These are phyloP conservation scores for Pterophyllum scalare DNA, from an alignment of 2,113 vertebrate species.

Conservation along the genomic window DNA sequence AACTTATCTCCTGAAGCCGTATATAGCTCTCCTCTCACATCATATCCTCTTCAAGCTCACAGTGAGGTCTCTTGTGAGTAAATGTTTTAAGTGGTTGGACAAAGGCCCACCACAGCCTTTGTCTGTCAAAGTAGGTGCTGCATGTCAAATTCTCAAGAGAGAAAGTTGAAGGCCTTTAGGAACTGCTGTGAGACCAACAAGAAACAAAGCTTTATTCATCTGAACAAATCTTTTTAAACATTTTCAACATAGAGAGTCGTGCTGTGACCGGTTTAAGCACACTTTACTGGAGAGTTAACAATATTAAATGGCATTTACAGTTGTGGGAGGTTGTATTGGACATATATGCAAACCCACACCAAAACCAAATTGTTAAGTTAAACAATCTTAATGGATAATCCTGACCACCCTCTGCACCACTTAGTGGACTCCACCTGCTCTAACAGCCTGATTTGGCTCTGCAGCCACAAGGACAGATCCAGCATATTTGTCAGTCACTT, in stretches of 20 bases:
- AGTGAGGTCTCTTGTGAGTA: not conserved
- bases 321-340: not conserved
- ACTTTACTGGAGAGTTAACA: not conserved
- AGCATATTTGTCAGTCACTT: not conserved
- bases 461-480: fast-evolving
- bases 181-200: fast-evolving
- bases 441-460: fast-evolving
- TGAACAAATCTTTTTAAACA: fast-evolving
- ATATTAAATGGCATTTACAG: fast-evolving
- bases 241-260: not conserved
- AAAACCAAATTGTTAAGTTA: not conserved
- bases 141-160: not conserved
- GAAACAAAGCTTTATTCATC: not conserved
- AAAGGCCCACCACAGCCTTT: not conserved
- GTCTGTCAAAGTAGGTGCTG: not conserved
- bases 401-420: not conserved
- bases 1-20: fast-evolving
- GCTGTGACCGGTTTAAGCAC: no score
- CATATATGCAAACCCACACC: fast-evolving
- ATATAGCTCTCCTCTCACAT: not conserved
- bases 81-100: not conserved
- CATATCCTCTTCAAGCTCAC: constrained; percentile 12
- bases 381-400: not conserved
- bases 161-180: not conserved
- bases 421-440: fast-evolving